A percentile compares a stretch with the other conserved stretches of the same genome.
phyloP scores from a whole-genome alignment of 2,113 vertebrate genomes.

The Nothobranchius kuhntae region DNA sequence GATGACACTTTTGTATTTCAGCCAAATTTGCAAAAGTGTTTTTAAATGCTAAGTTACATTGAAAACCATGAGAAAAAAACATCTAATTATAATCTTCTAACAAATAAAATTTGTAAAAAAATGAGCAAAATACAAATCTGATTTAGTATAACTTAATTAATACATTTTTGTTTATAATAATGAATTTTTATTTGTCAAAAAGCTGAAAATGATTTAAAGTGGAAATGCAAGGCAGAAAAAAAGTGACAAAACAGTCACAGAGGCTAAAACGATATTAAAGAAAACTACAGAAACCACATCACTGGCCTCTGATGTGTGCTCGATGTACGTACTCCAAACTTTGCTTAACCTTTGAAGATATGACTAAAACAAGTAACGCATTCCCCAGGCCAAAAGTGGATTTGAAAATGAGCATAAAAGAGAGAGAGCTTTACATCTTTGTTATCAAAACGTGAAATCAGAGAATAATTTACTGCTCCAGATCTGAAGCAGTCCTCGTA shows the following conservation, averaged over 20 bases:
- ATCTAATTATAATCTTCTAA: too few relatives aligned
- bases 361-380: background rate
- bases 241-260: too few relatives aligned
- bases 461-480: background rate
- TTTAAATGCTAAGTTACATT: too few relatives aligned
- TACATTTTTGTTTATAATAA: too few relatives aligned
- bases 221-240: too few relatives aligned
- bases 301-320: conserved; percentile 11
- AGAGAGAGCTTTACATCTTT: background rate
- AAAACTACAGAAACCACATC: conserved; percentile 36
- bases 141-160: too few relatives aligned
- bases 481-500: background rate
- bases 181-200: too few relatives aligned
- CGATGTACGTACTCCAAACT: conserved; percentile 19
- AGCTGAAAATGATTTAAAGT: too few relatives aligned
- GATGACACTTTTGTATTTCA: conserved; percentile 1
- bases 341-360: conserved; percentile 36
- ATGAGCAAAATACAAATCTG: too few relatives aligned
- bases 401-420: background rate
- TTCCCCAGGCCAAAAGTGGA: too few relatives aligned
- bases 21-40: background rate
- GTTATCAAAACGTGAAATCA: background rate
- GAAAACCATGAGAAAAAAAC: too few relatives aligned
- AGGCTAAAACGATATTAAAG: background rate
- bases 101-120: too few relatives aligned